Evolutionary conservation across 2,888 invertebrate genomes (phyloP).

Genomic region (Drosophila vallismaia): DNA sequence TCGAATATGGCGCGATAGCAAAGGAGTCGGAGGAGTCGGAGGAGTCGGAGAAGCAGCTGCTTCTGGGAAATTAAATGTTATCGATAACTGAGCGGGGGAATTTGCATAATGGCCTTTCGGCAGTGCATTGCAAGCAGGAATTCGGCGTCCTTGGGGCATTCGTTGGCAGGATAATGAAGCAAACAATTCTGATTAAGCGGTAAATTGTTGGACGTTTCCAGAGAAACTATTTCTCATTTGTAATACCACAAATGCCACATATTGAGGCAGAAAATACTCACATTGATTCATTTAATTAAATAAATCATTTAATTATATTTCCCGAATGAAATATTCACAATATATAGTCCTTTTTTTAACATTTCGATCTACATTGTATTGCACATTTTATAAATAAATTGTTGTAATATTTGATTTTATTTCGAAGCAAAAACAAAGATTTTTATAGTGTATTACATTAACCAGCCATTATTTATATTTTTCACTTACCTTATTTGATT

Average conservation of each 20-base stretch:
- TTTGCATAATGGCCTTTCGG: conserved; percentile 42
- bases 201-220: conserved; percentile 17
- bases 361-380: no score
- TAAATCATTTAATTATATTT: no score
- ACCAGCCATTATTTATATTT: no score
- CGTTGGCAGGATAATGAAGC: conserved; percentile 33
- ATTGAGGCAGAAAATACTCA: no score
- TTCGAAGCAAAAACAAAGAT: no score
- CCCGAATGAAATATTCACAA: no score
- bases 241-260: neutral
- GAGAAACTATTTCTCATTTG: conserved; percentile 1
- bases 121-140: conserved; percentile 14
- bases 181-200: conserved; percentile 20
- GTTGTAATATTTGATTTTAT: no score
- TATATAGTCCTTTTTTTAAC: no score
- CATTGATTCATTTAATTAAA: no score
- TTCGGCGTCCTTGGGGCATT: conserved; percentile 14
- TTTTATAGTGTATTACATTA: no score
- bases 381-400: no score
- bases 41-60: conserved; percentile 26
- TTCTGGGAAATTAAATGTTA: conserved; percentile 44
- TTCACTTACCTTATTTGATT: no score
- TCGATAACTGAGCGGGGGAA: conserved; percentile 54
- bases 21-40: neutral
- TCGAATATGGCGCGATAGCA: conserved; percentile 66